Base-by-base conservation (phyloP, 2,888 invertebrate species). In the Drosophila paranaensis region DNA sequence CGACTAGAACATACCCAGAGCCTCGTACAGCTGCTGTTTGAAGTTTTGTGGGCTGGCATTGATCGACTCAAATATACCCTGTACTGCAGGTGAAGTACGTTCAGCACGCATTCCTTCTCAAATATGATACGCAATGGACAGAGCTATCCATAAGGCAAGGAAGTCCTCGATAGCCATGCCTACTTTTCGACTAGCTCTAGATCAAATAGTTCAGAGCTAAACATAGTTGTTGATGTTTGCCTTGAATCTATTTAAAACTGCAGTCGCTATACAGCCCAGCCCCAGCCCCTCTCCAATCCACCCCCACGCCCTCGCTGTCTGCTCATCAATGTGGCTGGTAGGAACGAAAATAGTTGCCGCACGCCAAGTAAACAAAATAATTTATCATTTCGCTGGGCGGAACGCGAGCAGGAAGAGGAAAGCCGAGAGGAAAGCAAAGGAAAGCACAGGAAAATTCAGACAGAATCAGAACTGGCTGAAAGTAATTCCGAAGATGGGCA, bases 311-410 rank as follows among this genome's bases (percentile, higher is more conserved):
- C 43, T 3, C 25, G 5, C 10, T 11, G 14, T 9, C 37, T 2
- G 60, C 71, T 56, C 65, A 65, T 71, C 72, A 65, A 71, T 71
- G 72, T 25, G 65, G 46, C 51, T 37, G 56, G 56, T 27, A 25
- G 58, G 35, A 27, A 48, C 56, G 43, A 60, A 72, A 71, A 72
- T 71, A 71, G 72, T 62, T 74, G 57, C 57, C 60, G 9, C 53
- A 61, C 48, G 54, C 60, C 60, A 64, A 70, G 88, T 84, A 82
- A 82, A 84, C 81, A 87, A 87, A 81, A 87, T 82, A 84, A 87
- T 82, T 87, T 82, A 84, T 82, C 74, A 82, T 82, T 77, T 74
- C n/a, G 61, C 46, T 37, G 60, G 57, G 43, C 57, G 48, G 33
- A 56, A 45, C 51, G 57, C 54, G 48, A 40, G 20, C 20, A 20